These are phyloP conservation scores for Lepidurus couesii DNA, from an alignment of 1,140 invertebrate genomes.

Conservation along the genomic window DNA sequence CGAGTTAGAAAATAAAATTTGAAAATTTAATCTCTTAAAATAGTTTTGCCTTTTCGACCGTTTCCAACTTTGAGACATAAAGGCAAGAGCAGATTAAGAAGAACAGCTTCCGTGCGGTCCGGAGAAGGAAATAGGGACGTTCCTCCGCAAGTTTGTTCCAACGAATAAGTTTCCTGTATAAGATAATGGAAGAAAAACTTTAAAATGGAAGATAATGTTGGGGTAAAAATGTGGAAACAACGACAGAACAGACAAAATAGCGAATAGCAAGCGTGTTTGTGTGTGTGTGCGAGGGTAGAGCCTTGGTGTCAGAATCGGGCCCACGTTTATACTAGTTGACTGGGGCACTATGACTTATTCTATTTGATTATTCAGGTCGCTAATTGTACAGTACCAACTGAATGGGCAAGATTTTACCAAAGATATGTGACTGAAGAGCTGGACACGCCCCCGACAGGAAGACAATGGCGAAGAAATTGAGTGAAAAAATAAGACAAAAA, in stretches of 20 bases:
- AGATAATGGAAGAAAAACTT: not conserved
- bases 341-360: not conserved
- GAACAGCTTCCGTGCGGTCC: conserved; percentile 88
- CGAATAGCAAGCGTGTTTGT: too few relatives aligned
- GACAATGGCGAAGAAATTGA: not conserved
- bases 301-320: too few relatives aligned
- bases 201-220: not conserved
- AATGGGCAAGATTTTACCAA: conserved; percentile 25
- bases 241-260: not conserved
- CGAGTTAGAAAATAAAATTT: not conserved
- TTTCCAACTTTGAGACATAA: conserved; percentile 88
- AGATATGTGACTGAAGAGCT: conserved; percentile 35
- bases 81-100: conserved; percentile 93
- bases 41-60: conserved; percentile 70
- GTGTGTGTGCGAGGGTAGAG: too few relatives aligned
- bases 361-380: conserved; percentile 11
- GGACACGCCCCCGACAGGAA: conserved; percentile 23
- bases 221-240: not conserved
- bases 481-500: conserved; percentile 8
- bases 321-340: too few relatives aligned
- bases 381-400: not conserved
- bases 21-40: too few relatives aligned
- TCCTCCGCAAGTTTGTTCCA: conserved; percentile 90
- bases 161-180: conserved; percentile 75
- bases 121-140: conserved; percentile 77